Percentiles rank a stretch among this genome's conserved stretches.
These are phyloP conservation scores for Thripadectes ignobilis DNA, from an alignment of 2,797 vertebrate species.

Conservation along the genomic window DNA sequence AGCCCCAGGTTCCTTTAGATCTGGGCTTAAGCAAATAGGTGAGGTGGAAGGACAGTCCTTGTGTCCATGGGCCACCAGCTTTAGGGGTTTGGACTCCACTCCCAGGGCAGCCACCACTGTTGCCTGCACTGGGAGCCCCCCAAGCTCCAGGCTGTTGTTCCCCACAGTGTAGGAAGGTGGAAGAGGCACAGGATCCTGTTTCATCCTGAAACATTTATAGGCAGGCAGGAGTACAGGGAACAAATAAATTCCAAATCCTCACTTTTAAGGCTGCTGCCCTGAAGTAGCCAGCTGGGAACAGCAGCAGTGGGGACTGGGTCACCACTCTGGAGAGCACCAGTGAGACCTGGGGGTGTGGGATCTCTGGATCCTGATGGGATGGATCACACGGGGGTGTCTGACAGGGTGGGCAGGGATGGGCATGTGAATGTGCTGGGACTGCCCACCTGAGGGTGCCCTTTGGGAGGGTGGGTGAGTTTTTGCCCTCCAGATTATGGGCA, in stretches of 20 bases:
- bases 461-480: not conserved
- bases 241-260: not conserved
- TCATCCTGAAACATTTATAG: not conserved
- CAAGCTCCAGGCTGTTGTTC: not conserved
- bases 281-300: not conserved
- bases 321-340: not conserved
- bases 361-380: accelerated
- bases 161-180: accelerated
- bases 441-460: not conserved
- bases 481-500: not conserved
- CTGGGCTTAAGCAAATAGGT: not conserved
- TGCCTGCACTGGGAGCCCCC: not conserved
- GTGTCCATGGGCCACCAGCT: no score
- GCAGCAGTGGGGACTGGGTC: not conserved
- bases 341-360: accelerated
- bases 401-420: not conserved
- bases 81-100: not conserved
- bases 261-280: not conserved
- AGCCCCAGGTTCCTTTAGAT: not conserved
- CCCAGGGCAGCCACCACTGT: not conserved
- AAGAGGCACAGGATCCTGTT: not conserved
- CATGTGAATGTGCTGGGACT: accelerated
- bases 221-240: not conserved
- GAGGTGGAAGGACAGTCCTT: not conserved
- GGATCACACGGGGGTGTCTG: accelerated